These are phyloP conservation scores for Liodrosophila aerea DNA, from an alignment of 2,888 invertebrate genomes.

Conservation along the genomic window DNA sequence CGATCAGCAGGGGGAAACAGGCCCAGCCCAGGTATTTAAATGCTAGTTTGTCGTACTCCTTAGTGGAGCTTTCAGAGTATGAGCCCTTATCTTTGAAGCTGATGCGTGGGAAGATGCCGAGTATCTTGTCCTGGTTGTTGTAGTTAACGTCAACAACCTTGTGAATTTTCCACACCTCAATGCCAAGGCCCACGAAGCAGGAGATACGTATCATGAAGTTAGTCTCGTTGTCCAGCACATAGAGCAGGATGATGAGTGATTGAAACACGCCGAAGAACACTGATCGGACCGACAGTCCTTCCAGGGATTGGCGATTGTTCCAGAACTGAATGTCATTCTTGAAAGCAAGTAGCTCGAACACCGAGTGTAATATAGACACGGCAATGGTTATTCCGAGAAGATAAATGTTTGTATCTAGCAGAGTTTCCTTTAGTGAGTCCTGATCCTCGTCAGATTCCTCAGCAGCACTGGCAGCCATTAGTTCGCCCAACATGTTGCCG, in stretches of 20 bases:
- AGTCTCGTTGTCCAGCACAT: constrained; percentile 99
- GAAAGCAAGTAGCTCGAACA: constrained; percentile 99
- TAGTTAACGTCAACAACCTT: constrained; percentile 95
- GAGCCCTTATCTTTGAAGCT: constrained; percentile 96
- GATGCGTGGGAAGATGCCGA: constrained; percentile 91
- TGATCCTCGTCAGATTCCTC: constrained; percentile 88
- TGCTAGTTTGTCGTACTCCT: constrained; percentile 96
- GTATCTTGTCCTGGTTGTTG: constrained; percentile 87
- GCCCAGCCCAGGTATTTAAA: constrained; percentile 98
- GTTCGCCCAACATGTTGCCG: constrained; percentile 86
- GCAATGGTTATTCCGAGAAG: constrained; percentile 94
- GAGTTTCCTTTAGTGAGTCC: constrained; percentile 94
- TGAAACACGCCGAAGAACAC: constrained; percentile 99
- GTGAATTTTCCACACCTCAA: constrained; percentile 99
- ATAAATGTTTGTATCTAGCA: constrained; percentile 98
- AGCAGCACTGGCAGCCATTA: constrained; percentile 85
- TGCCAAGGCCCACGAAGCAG: constrained; percentile 96
- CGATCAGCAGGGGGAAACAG: constrained; percentile 94
- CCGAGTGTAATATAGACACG: constrained; percentile 96
- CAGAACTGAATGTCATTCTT: constrained; percentile 99
- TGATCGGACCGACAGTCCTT: constrained; percentile 98
- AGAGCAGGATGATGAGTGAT: constrained; percentile 95
- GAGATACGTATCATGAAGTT: constrained; percentile 97
- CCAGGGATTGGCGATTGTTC: constrained; percentile 98
- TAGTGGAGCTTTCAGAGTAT: constrained; percentile 96